These are phyloP conservation scores for Tricholauxania praeusta DNA, from an alignment of 2,888 invertebrate species.

Conservation along the genomic window DNA sequence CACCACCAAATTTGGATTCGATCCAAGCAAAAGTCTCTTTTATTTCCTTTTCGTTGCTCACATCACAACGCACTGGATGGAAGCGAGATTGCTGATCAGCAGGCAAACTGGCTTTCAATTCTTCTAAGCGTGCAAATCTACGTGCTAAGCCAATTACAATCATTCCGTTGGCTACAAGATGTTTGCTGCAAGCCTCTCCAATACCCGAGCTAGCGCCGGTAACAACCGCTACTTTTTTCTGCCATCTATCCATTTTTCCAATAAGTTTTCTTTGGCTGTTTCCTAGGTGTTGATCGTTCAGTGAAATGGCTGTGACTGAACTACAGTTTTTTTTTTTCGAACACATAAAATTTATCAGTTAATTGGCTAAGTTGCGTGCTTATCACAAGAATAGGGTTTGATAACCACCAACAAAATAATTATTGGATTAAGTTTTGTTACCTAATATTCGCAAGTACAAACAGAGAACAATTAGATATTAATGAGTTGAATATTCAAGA, in stretches of 20 bases:
- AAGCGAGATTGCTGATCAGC: constrained; percentile 54
- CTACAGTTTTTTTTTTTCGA: too few species aligned
- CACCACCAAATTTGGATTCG: constrained; percentile 69
- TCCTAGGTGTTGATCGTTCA: too few species aligned
- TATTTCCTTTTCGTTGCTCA: constrained; percentile 71
- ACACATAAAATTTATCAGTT: too few species aligned
- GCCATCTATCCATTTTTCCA: constrained; percentile 51
- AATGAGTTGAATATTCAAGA: too few species aligned
- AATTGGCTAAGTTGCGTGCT: too few species aligned
- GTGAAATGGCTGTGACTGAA: too few species aligned
- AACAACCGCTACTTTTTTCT: constrained; percentile 53
- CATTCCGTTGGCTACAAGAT: constrained; percentile 52
- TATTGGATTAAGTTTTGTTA: too few species aligned
- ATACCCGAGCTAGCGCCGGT: constrained; percentile 57
- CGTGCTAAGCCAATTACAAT: constrained; percentile 69
- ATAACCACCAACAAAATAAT: too few species aligned
- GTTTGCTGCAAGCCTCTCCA: constrained; percentile 50
- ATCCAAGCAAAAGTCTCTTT: constrained; percentile 68
- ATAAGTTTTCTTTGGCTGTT: too few species aligned
- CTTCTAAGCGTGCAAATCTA: constrained; percentile 51
- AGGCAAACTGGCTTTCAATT: constrained; percentile 64
- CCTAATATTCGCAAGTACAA: too few species aligned
- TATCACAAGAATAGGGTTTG: too few species aligned
- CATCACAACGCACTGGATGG: constrained; percentile 69
- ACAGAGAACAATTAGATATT: too few species aligned